A percentile compares a stretch with the other conserved stretches of the same genome.
Evolutionary conservation across 2,888 invertebrate species (phyloP).

Genomic region (Rhorus exstirpatorius): DNA sequence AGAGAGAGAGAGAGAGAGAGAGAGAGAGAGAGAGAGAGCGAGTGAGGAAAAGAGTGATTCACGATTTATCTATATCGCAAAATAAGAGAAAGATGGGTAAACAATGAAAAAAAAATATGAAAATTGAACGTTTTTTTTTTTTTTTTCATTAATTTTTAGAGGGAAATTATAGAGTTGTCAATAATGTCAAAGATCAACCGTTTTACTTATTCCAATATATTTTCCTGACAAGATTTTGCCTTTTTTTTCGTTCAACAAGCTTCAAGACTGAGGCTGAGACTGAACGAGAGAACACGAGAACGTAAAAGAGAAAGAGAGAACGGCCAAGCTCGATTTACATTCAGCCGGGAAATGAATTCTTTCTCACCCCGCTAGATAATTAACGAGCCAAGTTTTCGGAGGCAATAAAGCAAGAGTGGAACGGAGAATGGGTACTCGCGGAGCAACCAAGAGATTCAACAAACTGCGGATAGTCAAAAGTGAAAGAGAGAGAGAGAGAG

Average conservation of each 20-base stretch:
- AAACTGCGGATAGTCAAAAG: background rate
- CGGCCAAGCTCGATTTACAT: slow-evolving; percentile 71
- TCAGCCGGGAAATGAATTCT: slow-evolving; percentile 73
- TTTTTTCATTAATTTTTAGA: too few relatives aligned
- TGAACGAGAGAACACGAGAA: too few relatives aligned
- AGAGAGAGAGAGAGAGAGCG: too few relatives aligned
- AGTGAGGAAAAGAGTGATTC: too few relatives aligned
- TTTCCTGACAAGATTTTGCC: background rate
- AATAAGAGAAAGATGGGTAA: too few relatives aligned
- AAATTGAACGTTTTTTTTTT: too few relatives aligned
- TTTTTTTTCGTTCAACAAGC: slow-evolving; percentile 13
- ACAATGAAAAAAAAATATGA: too few relatives aligned
- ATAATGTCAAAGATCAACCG: background rate
- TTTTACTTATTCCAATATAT: background rate
- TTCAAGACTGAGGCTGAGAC: slow-evolving; percentile 41
- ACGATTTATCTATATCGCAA: too few relatives aligned
- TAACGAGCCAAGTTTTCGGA: slow-evolving; percentile 75
- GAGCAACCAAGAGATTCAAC: background rate
- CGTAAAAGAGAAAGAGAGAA: slow-evolving; percentile 22
- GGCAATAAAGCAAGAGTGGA: slow-evolving; percentile 71
- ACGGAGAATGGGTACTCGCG: slow-evolving; percentile 37
- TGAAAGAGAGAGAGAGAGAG: background rate
- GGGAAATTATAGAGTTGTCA: too few relatives aligned
- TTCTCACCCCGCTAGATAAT: slow-evolving; percentile 72
- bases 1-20: background rate